Percentiles rank a stretch among this genome's conserved stretches.
These are phyloP conservation scores for Lithosia quadra DNA, from an alignment of 2,888 invertebrate species.

Conservation along the genomic window DNA sequence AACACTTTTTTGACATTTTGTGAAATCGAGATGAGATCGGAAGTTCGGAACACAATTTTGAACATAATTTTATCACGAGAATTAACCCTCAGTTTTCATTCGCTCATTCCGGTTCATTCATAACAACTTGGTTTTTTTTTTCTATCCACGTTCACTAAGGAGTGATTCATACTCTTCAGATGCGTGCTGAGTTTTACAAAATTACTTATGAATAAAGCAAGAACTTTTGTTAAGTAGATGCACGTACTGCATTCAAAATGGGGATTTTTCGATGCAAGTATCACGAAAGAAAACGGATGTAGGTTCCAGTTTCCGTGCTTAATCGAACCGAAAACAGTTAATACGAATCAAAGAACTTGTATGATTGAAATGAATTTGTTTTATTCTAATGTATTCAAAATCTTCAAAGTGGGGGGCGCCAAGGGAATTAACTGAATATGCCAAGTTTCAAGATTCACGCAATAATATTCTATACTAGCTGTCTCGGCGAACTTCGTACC, in stretches of 20 bases:
- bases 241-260: conserved; percentile 12
- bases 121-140: conserved; percentile 7
- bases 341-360: not conserved
- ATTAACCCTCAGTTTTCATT: too few relatives aligned
- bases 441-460: too few relatives aligned
- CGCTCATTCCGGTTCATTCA: conserved; percentile 10
- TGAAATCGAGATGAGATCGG: too few relatives aligned
- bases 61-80: too few relatives aligned
- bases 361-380: not conserved
- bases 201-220: conserved; percentile 13
- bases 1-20: too few relatives aligned
- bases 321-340: not conserved
- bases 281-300: conserved; percentile 2
- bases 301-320: not conserved
- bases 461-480: too few relatives aligned
- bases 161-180: conserved; percentile 19
- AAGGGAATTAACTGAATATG: too few relatives aligned
- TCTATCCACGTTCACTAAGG: conserved; percentile 12
- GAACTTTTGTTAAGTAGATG: not conserved
- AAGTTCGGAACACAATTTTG: too few relatives aligned
- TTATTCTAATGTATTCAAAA: too few relatives aligned
- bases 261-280: not conserved
- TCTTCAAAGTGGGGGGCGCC: too few relatives aligned
- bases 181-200: conserved; percentile 14
- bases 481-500: too few relatives aligned